Base-by-base conservation (phyloP, 1,140 invertebrate genomes). In the Sweltsa coloradensis region DNA sequence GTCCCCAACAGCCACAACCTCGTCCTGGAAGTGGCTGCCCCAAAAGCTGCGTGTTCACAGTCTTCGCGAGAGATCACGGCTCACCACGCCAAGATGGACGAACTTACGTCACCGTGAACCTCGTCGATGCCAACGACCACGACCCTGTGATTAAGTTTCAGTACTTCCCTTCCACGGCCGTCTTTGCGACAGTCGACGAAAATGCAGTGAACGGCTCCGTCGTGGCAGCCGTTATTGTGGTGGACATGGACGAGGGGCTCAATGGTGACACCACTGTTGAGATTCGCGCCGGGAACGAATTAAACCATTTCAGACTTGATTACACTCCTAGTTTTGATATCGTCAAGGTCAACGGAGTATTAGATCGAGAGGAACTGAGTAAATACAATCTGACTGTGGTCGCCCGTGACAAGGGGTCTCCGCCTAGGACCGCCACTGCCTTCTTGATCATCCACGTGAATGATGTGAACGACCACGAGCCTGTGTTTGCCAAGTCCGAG, bases 401-500 rank as follows among this genome's bases (percentile, higher is more conserved):
- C 23, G 92, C 91, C 1, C 85, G 78, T 3, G 92, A 97, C 64
- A 85, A 82, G 64, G 93, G 92, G 0, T 76, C 76, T 18, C 89
- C 89, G 24, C 77, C 85, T 2, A 71, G 88, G 45, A 86, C 83
- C n/a, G 76, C 85, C 1, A 85, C 82, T 0, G 79, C 85, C 11
- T 85, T 91, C 65, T 72, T 96, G 43, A 83, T 89, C 16, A 90
- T 97, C 62, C 77, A 87, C 56, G 87, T 98, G 0, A 94, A 93
- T 62, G 94, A 97, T 63, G 84, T 90, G 0, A 96, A 96, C 67
- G 91, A 97, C 63, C 89, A 92, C 64, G 86, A 91, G 58, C 90
- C 90, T 1, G 87, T 90, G 3, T 96, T 96, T 60, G 88, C 92
- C 62, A 90, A 93, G 64, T 89, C 82, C 46, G 87, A 92, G 62